A percentile compares a stretch with the other conserved stretches of the same genome.
These are phyloP conservation scores for Bagarius yarrelli DNA, from an alignment of 2,113 vertebrate genomes.

Conservation along the genomic window DNA sequence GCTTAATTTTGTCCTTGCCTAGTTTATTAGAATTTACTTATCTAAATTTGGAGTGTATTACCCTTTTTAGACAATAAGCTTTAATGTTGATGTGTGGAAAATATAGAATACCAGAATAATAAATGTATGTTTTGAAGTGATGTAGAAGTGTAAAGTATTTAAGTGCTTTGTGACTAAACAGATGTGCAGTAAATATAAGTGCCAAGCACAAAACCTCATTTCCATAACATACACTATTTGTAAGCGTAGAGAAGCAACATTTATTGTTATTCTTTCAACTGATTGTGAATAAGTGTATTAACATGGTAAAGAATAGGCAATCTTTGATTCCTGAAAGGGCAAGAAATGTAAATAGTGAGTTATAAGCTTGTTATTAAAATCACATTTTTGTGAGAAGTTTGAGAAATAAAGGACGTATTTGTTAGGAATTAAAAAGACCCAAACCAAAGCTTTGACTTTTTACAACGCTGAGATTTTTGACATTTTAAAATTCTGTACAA, in stretches of 20 bases:
- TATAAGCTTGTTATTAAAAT: not conserved
- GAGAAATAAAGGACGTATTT: constrained; percentile 10
- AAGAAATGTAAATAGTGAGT: constrained; percentile 27
- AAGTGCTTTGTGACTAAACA: constrained; percentile 84
- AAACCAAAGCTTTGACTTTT: constrained; percentile 11
- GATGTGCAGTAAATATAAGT: constrained; percentile 82
- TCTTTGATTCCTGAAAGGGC: not conserved
- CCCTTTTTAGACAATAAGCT: constrained; percentile 70
- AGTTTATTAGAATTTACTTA: constrained; percentile 59
- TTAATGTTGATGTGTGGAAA: constrained; percentile 88
- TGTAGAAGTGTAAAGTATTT: constrained; percentile 94
- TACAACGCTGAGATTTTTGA: not conserved
- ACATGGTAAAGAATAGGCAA: not conserved
- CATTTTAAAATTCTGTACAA: constrained; percentile 17
- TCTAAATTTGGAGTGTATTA: constrained; percentile 64
- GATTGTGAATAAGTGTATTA: not conserved
- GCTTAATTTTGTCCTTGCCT: constrained; percentile 34
- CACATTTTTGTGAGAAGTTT: not conserved
- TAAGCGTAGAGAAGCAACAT: not conserved
- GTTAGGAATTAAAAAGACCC: not conserved
- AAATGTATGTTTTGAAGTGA: constrained; percentile 90
- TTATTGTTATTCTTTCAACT: not conserved
- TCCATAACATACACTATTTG: constrained; percentile 48
- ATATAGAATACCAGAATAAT: constrained; percentile 81
- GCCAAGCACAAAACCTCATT: constrained; percentile 91